A percentile compares a stretch with the other conserved stretches of the same genome.
Evolutionary conservation across 2,797 vertebrate species (phyloP).

Genomic region (Argya squamiceps): DNA sequence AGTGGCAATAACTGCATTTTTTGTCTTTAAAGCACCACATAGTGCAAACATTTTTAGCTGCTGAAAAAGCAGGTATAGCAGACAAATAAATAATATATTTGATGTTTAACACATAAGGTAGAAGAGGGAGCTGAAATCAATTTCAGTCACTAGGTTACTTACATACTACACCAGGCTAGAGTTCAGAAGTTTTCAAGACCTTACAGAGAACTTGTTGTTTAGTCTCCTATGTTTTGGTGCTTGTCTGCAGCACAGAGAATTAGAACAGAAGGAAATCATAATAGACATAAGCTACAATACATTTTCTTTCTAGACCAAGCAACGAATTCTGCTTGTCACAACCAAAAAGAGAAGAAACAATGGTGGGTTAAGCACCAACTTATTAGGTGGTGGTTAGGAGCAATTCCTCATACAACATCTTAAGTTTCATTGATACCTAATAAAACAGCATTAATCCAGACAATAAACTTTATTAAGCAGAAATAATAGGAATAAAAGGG

Average conservation of each 20-base stretch:
- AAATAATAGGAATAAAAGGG: neutral
- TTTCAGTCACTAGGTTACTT: neutral
- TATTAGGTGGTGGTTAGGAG: neutral
- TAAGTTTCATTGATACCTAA: neutral
- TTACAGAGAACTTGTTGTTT: neutral
- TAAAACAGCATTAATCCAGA: neutral
- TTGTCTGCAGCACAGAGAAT: neutral
- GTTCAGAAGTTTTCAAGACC: neutral
- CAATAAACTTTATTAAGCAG: neutral
- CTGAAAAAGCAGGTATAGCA: neutral
- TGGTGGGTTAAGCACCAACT: neutral
- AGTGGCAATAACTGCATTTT: neutral
- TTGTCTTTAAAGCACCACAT: neutral
- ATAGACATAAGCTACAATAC: neutral
- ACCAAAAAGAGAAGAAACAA: neutral
- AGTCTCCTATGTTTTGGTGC: neutral
- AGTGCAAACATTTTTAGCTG: neutral
- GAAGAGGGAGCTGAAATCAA: neutral
- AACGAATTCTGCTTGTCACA: neutral
- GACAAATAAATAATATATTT: neutral
- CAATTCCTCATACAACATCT: neutral
- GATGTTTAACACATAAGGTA: neutral
- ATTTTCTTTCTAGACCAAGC: neutral
- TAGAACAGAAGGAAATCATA: neutral
- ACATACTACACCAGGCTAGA: neutral